These are phyloP conservation scores for Erebia aethiops DNA, from an alignment of 2,888 invertebrate species.

Conservation along the genomic window DNA sequence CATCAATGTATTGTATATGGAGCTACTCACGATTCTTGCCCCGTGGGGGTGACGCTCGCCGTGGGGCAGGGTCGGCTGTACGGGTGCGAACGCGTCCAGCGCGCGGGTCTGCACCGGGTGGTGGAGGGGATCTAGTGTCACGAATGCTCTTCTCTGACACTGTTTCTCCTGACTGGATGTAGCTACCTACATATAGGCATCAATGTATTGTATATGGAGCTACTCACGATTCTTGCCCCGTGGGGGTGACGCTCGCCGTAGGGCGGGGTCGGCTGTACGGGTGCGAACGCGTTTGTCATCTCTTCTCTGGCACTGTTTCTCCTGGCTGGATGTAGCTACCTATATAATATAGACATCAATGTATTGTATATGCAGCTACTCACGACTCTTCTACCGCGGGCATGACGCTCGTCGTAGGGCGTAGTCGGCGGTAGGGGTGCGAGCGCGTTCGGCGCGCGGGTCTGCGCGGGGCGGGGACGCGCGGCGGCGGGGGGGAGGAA, in stretches of 20 bases:
- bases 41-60: no score
- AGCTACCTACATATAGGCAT: not conserved
- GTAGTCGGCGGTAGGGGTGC: slow-evolving; percentile 35
- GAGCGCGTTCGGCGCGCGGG: slow-evolving; percentile 40
- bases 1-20: no score
- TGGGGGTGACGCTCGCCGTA: slow-evolving; percentile 37
- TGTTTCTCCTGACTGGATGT: not conserved
- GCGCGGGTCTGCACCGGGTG: no score
- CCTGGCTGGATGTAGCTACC: not conserved
- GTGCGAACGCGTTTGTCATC: no score
- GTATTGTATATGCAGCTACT: slow-evolving; percentile 6
- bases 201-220: not conserved
- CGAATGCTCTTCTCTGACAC: no score
- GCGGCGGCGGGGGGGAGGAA: slow-evolving; percentile 40
- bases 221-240: slow-evolving; percentile 29
- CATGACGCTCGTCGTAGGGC: slow-evolving; percentile 38
- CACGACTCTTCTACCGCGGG: slow-evolving; percentile 28
- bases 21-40: no score
- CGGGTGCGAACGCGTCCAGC: no score
- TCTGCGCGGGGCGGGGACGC: slow-evolving; percentile 35
- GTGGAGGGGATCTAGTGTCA: no score
- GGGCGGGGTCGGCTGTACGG: slow-evolving; percentile 15
- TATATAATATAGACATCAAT: not conserved
- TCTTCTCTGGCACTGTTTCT: not conserved
- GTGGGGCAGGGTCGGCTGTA: no score